Evolutionary conservation across 2,113 vertebrate species (phyloP).

Genomic region (Actenoides lindsayi): DNA sequence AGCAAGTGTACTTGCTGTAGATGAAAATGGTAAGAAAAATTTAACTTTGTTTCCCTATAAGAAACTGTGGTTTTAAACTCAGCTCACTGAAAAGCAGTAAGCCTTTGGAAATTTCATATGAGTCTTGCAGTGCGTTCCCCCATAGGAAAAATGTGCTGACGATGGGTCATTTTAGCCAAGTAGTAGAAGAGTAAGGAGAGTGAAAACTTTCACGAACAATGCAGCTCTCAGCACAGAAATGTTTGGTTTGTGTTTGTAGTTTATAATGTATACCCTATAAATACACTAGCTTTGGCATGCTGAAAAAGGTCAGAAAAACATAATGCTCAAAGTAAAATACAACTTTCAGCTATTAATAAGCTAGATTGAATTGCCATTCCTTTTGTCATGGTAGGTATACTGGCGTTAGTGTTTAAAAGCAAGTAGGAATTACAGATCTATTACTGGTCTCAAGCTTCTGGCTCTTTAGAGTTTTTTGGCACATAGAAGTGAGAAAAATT

Average conservation of each 20-base stretch:
- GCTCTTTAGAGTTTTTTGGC: not conserved
- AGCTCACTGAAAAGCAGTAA: not conserved
- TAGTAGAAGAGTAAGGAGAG: not conserved
- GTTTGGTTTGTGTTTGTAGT: not conserved
- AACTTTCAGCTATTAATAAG: not conserved
- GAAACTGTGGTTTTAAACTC: not conserved
- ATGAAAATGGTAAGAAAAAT: slow-evolving; percentile 92
- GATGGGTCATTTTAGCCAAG: not conserved
- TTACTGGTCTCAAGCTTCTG: slow-evolving; percentile 12
- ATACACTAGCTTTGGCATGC: not conserved
- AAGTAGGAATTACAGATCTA: not conserved
- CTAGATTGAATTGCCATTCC: not conserved
- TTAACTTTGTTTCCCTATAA: not conserved
- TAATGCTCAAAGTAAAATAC: not conserved
- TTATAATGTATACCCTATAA: not conserved
- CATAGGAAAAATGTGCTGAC: not conserved
- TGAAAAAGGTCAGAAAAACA: not conserved
- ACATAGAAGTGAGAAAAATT: not conserved
- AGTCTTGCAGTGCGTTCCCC: not conserved
- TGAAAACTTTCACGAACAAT: not conserved
- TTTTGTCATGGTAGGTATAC: not conserved
- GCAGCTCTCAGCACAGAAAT: not conserved
- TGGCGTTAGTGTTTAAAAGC: not conserved
- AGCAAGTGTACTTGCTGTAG: slow-evolving; percentile 97
- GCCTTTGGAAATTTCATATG: not conserved